Evolutionary conservation across 2,888 invertebrate species (phyloP), one percentile per base, ranked within the genome.

Genomic region (Microdon myrmicae): DNA sequence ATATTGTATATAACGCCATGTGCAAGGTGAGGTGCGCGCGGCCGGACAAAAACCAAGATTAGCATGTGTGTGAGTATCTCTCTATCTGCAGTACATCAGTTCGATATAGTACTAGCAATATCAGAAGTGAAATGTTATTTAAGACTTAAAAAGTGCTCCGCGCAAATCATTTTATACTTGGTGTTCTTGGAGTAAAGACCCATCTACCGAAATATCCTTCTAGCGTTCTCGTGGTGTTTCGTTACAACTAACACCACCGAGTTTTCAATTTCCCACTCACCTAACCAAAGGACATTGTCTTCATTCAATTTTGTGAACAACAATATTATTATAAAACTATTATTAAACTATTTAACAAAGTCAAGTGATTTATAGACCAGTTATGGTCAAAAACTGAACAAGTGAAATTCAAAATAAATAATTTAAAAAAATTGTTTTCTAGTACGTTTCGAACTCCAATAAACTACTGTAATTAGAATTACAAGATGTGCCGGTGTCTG

Each of bases 141-240:
- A 78, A 78, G 78, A 74, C 78, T 75, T 76, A 68, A 76, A 78
- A 78, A 78, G 76, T 73, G 77, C 73, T 75, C 74, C 73, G 78
- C 72, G 75, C 79, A 79, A 78, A 79, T 78, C 78, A 78, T 78
- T 78, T 78, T 77, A 75, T 75, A 79, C 75, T 79, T 75, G 78
- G 76, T 70, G 72, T 79, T 79, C 78, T 78, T 75, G 76, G 75
- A 75, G 76, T 72, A 73, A 76, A 74, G 78, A 78, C 78, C 75
- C 55, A 64, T 64, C 53, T 44, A 49, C 43, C 60, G 8, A 58
- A 58, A 41, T 35, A 43, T 43, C 43, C 43, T 53, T 16, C 28
- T 38, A 25, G 54, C 45, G 37, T 54, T 22, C 8, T 51, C 32
- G 17, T 28, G 10, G 13, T 47, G 26, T 26, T 20, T 38, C 19